Conservation (phyloP, 2,888 invertebrate genomes). For the Baronia brevicornis region DNA sequence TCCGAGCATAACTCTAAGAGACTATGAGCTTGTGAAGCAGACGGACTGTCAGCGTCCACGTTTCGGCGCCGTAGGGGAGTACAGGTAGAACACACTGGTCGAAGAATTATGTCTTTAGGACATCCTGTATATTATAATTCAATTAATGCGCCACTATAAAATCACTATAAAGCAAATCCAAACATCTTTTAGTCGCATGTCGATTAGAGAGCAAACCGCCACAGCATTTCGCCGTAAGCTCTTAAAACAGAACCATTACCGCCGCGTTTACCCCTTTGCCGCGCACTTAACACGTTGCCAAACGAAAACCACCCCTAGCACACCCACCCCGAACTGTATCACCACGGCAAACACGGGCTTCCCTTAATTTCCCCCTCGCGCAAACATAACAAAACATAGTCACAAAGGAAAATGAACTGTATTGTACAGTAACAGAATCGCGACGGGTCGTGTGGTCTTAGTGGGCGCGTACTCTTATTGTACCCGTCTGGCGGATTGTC, state of each 20-base stretch:
- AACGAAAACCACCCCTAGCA: constrained; percentile 1
- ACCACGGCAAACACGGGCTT: background rate
- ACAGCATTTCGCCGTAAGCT: constrained; percentile 5
- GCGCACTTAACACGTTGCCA: background rate
- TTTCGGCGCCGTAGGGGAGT: no score
- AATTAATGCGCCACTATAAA: no score
- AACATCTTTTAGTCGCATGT: constrained; percentile 3
- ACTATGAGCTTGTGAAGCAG: no score
- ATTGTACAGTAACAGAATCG: background rate
- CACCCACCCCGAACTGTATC: background rate
- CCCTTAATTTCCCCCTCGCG: constrained; percentile 10
- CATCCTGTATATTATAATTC: no score
- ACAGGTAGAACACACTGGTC: no score
- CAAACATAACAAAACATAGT: background rate
- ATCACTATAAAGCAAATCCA: constrained; percentile 2
- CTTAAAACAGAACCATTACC: constrained; percentile 10
- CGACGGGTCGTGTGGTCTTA: background rate
- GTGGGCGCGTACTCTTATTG: constrained; percentile 22
- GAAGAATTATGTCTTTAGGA: no score
- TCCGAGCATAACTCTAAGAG: no score
- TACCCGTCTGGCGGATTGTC: constrained; percentile 41
- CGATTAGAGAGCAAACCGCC: constrained; percentile 8
- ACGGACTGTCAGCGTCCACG: no score
- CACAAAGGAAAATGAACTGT: constrained; percentile 10
- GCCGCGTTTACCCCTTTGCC: constrained; percentile 5